These are phyloP conservation scores for Sceloporus undulatus DNA, from an alignment of 2,113 vertebrate genomes.

Conservation along the genomic window DNA sequence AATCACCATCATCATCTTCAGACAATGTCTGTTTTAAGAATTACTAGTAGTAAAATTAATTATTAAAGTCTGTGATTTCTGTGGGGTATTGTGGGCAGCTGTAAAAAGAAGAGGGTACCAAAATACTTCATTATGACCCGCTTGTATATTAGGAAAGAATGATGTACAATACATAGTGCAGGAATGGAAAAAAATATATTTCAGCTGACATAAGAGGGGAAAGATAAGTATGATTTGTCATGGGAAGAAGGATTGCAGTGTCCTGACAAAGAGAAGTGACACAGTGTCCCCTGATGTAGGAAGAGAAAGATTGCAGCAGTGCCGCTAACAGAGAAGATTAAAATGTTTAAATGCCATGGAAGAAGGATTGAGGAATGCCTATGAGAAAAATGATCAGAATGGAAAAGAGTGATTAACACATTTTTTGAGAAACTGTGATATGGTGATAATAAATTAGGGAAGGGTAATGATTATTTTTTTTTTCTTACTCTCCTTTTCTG, in stretches of 20 bases:
- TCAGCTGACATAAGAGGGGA: not conserved
- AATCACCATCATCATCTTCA: not conserved
- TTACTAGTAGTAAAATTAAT: conserved; percentile 24
- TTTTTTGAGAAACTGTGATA: not conserved
- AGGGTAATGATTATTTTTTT: conserved; percentile 3
- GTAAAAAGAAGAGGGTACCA: not conserved
- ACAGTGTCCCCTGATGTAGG: not conserved
- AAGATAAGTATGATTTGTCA: conserved; percentile 22
- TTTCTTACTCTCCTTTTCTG: not conserved
- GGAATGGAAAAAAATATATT: conserved; percentile 12
- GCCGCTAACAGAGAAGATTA: conserved; percentile 31
- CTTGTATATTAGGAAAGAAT: not conserved
- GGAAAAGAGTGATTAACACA: conserved; percentile 24
- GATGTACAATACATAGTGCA: not conserved
- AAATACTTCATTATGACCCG: conserved; percentile 11
- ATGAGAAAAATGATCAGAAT: not conserved
- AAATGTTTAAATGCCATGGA: conserved; percentile 32
- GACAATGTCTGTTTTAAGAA: not conserved
- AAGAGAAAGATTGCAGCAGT: conserved; percentile 42
- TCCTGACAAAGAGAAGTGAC: conserved; percentile 28
- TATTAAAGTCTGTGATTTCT: not conserved
- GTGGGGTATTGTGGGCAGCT: not conserved
- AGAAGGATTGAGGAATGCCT: conserved; percentile 25
- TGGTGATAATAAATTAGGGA: not conserved
- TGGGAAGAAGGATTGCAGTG: not conserved